Evolutionary conservation across 2,888 invertebrate species (phyloP).

Genomic region (Terebella lapidaria): DNA sequence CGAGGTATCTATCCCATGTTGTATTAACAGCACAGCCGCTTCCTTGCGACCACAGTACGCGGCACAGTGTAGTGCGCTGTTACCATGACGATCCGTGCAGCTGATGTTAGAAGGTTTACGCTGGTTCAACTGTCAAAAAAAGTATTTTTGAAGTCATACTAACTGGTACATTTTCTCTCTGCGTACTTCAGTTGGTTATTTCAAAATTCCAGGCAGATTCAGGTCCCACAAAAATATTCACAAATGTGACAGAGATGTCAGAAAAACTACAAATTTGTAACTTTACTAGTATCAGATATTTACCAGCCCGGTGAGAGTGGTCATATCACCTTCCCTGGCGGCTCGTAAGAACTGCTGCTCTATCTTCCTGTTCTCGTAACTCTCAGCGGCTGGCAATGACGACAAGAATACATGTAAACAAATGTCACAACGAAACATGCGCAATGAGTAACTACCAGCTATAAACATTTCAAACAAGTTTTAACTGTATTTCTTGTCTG

Average conservation of each 20-base stretch:
- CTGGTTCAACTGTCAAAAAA: conserved; percentile 57
- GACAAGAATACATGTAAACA: no score
- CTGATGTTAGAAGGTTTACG: conserved; percentile 62
- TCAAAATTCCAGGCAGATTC: not conserved
- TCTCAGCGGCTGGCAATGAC: conserved; percentile 57
- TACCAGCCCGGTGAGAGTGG: conserved; percentile 61
- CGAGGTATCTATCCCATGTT: conserved; percentile 65
- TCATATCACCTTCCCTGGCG: conserved; percentile 61
- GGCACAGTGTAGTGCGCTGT: conserved; percentile 65
- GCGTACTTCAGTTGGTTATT: not conserved
- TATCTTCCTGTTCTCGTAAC: conserved; percentile 59
- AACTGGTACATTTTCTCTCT: not conserved
- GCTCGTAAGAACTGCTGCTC: conserved; percentile 61
- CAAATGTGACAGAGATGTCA: no score
- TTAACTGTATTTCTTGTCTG: no score
- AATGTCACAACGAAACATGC: no score
- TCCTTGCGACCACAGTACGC: conserved; percentile 65
- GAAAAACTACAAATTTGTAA: no score
- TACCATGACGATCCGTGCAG: conserved; percentile 64
- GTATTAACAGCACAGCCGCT: conserved; percentile 62
- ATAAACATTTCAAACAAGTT: no score
- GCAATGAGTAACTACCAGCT: no score
- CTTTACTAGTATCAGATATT: no score
- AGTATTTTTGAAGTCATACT: not conserved
- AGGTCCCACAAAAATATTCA: no score